Evolutionary conservation across 2,113 vertebrate species (phyloP).

Genomic region (Eudyptes chrysolophus): DNA sequence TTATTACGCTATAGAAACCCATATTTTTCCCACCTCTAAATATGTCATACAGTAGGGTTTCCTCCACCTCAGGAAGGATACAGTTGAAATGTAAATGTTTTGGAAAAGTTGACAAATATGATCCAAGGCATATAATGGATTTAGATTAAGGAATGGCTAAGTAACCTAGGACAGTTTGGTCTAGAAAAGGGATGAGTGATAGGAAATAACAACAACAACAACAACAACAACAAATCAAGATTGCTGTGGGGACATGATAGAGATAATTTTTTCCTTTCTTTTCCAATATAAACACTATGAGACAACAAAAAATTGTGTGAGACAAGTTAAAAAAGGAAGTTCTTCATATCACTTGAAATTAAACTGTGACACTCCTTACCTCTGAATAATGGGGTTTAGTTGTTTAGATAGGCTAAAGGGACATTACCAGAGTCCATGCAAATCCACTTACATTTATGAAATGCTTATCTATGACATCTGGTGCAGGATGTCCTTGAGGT

Average conservation of each 20-base stretch:
- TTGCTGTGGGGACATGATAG: not conserved
- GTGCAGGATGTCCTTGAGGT: not conserved
- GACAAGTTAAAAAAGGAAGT: not conserved
- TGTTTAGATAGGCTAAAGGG: not conserved
- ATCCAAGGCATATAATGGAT: not conserved
- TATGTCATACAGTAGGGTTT: not conserved
- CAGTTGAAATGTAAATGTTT: not conserved
- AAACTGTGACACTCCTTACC: not conserved
- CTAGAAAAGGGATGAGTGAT: not conserved
- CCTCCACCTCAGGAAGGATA: not conserved
- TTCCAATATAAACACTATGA: not conserved
- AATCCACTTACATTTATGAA: not conserved
- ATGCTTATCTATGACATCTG: not conserved
- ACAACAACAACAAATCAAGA: not conserved
- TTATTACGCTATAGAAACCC: not conserved
- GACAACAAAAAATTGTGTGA: not conserved
- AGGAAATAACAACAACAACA: not conserved
- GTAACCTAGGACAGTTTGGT: not conserved
- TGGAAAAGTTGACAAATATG: not conserved
- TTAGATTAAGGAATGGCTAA: not conserved
- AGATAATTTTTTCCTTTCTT: not conserved
- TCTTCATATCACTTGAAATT: not conserved
- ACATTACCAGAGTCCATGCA: not conserved
- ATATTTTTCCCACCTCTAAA: not conserved
- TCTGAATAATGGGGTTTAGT: not conserved